Percentiles rank a stretch among this genome's conserved stretches.
Evolutionary conservation across 2,797 vertebrate genomes (phyloP).

Genomic region (Notamacropus eugenii): DNA sequence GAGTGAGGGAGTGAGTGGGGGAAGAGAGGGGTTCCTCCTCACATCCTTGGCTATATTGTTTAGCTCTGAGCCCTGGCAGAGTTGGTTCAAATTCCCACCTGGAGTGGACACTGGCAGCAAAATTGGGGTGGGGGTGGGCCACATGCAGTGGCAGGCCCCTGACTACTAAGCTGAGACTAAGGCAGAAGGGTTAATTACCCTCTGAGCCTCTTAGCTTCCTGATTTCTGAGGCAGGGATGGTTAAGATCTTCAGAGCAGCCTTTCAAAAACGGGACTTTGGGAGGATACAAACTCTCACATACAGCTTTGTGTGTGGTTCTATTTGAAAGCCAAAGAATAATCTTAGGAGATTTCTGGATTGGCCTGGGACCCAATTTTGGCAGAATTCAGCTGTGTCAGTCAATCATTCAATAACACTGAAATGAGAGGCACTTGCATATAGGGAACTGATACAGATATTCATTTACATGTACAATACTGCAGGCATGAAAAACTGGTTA

Average conservation of each 20-base stretch:
- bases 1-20: not conserved
- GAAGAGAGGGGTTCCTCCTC: not conserved
- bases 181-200: not conserved
- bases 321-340: not conserved
- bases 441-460: not conserved
- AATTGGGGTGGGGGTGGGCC: not conserved
- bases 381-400: not conserved
- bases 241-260: not conserved
- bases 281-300: not conserved
- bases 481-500: not conserved
- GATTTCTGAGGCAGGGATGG: not conserved
- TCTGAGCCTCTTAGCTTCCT: not conserved
- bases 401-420: not conserved
- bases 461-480: not conserved
- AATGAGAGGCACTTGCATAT: not conserved
- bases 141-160: not conserved
- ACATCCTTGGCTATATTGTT: not conserved
- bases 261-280: not conserved
- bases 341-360: not conserved
- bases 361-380: not conserved
- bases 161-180: not conserved
- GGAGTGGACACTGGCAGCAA: not conserved
- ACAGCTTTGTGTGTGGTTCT: not conserved
- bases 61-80: not conserved
- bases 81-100: not conserved